Evolutionary conservation across 1,140 invertebrate genomes (phyloP).

Genomic region (Papilio glaucus): DNA sequence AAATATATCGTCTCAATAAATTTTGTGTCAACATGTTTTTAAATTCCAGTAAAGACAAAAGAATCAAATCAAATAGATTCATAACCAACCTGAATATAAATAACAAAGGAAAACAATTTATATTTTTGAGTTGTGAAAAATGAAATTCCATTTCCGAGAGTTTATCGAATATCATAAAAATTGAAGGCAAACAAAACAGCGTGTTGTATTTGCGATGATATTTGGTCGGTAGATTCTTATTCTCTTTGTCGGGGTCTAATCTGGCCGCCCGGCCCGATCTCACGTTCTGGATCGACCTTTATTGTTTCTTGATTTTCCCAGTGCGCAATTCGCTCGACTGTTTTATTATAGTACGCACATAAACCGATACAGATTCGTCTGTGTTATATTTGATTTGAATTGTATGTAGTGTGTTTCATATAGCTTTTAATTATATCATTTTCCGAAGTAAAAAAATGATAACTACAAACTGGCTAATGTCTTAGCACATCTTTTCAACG

Average conservation of each 20-base stretch:
- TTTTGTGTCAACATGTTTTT: not conserved
- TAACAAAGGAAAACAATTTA: conserved; percentile 15
- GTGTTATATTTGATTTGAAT: too few species aligned
- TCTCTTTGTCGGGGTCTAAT: conserved; percentile 72
- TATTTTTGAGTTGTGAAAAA: conserved; percentile 43
- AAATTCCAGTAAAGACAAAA: not conserved
- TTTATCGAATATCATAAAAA: conserved; percentile 72
- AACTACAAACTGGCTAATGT: too few species aligned
- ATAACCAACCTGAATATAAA: not conserved
- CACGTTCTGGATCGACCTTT: conserved; percentile 68
- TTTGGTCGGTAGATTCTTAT: conserved; percentile 71
- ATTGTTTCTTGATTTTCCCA: conserved; percentile 74
- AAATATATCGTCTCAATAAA: too few species aligned
- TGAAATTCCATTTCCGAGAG: conserved; percentile 54
- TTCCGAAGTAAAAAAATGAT: too few species aligned
- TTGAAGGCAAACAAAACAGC: conserved; percentile 70
- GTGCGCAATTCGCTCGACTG: conserved; percentile 32
- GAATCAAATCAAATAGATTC: conserved; percentile 11
- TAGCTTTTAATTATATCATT: too few species aligned
- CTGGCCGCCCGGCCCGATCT: conserved; percentile 59
- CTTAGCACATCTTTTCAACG: too few species aligned
- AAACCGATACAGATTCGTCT: not conserved
- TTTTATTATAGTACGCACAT: conserved; percentile 20
- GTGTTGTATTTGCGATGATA: conserved; percentile 72
- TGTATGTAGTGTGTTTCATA: too few species aligned